Percentiles rank a stretch among this genome's conserved stretches.
Conservation (phyloP, 2,113 vertebrate genomes). For the Anoplopoma fimbria region DNA sequence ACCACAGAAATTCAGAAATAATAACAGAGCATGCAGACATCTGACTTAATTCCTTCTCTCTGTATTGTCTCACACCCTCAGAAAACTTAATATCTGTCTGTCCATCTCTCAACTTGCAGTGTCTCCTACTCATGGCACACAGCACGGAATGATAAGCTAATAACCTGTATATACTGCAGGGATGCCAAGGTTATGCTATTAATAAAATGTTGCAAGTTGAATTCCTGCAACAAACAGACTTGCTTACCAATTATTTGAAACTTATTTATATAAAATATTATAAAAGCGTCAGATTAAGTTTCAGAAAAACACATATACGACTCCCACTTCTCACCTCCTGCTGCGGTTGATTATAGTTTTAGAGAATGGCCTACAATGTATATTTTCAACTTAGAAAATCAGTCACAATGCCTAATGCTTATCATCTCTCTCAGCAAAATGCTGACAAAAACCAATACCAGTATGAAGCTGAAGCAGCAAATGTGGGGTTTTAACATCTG, state of each 20-base stretch:
- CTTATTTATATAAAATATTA: not conserved
- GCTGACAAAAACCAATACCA: constrained; percentile 39
- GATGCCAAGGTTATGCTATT: not conserved
- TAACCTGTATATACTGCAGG: not conserved
- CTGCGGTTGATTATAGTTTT: not conserved
- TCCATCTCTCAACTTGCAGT: not conserved
- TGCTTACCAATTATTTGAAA: not conserved
- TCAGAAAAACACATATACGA: not conserved
- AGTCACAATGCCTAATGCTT: constrained; percentile 9
- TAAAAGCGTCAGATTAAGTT: constrained; percentile 5
- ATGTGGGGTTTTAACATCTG: constrained; percentile 62
- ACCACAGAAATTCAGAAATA: constrained; percentile 21
- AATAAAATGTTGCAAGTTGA: not conserved
- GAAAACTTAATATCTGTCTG: not conserved
- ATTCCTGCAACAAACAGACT: not conserved
- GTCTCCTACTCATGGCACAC: not conserved
- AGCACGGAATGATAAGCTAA: not conserved
- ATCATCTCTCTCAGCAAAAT: constrained; percentile 17
- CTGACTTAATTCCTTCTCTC: not conserved
- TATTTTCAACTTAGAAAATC: constrained; percentile 17
- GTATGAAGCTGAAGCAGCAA: constrained; percentile 39
- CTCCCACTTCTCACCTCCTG: not conserved
- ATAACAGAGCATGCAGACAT: constrained; percentile 12
- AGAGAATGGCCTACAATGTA: not conserved
- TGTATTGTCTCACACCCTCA: constrained; percentile 23